Percentiles rank a stretch among this genome's conserved stretches.
phyloP scores from a whole-genome alignment of 2,797 vertebrate genomes.

The Distichodus sexfasciatus region DNA sequence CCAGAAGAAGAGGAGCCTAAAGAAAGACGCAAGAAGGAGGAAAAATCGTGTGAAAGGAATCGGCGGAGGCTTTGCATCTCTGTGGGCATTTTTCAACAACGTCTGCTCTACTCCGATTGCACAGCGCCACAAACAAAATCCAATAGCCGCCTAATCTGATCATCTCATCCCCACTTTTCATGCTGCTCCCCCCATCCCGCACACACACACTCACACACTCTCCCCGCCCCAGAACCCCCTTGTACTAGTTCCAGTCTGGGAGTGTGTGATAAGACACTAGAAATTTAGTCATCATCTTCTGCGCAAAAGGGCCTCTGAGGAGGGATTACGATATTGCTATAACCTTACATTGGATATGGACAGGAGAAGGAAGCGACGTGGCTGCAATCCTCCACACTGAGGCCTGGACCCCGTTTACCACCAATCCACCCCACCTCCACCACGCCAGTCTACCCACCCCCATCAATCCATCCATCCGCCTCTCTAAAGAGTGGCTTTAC shows the following conservation, averaged over 20 bases:
- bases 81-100: slow-evolving; percentile 80
- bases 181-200: slow-evolving; percentile 74
- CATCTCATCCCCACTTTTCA: slow-evolving; percentile 91
- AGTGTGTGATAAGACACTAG: slow-evolving; percentile 98
- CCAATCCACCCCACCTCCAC: no score
- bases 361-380: slow-evolving; percentile 74
- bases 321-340: slow-evolving; percentile 95
- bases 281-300: slow-evolving; percentile 96
- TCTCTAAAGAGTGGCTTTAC: slow-evolving; percentile 78
- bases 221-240: slow-evolving; percentile 76
- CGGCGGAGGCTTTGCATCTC: slow-evolving; percentile 79
- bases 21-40: background rate
- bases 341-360: slow-evolving; percentile 96
- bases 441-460: no score
- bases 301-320: slow-evolving; percentile 86
- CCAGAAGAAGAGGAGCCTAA: slow-evolving; percentile 68
- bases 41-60: slow-evolving; percentile 71
- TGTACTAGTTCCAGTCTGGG: slow-evolving; percentile 93
- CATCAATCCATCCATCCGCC: slow-evolving; percentile 3
- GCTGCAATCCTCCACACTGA: slow-evolving; percentile 76
- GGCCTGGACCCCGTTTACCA: slow-evolving; percentile 62
- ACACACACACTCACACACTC: background rate
- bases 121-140: slow-evolving; percentile 85
- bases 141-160: slow-evolving; percentile 93
- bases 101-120: slow-evolving; percentile 90